Conservation (phyloP, 2,797 vertebrate species). For the Microchirus variegatus region DNA sequence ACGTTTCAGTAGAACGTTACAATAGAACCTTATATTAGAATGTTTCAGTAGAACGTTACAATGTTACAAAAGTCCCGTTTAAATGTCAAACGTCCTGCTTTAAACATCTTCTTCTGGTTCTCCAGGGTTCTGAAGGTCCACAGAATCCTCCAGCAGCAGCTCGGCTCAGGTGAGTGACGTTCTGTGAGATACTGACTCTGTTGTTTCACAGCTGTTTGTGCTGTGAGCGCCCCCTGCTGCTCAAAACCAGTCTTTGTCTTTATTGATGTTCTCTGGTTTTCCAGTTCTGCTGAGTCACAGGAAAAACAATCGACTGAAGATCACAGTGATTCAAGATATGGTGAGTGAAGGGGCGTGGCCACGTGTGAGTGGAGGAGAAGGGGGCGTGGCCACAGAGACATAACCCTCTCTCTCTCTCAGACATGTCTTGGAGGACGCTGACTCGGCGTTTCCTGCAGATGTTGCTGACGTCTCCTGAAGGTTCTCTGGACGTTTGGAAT, state of each 20-base stretch:
- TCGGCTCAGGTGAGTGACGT: neutral
- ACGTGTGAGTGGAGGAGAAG: neutral
- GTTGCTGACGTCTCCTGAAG: slow-evolving; percentile 80
- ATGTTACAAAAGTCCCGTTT: too few species aligned
- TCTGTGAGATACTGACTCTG: too few species aligned
- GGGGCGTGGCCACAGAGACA: too few species aligned
- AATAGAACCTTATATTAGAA: too few species aligned
- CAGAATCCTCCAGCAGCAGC: neutral
- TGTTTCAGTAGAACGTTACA: too few species aligned
- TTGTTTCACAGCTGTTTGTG: too few species aligned
- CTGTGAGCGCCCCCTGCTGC: too few species aligned
- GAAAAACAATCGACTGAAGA: neutral
- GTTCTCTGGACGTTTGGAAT: slow-evolving; percentile 87
- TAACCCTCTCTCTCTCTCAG: slow-evolving; percentile 49
- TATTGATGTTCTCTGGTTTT: neutral
- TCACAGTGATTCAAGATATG: too few species aligned
- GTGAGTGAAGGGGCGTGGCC: too few species aligned
- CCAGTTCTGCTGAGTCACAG: neutral
- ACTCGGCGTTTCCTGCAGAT: slow-evolving; percentile 89
- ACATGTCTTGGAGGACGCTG: slow-evolving; percentile 83
- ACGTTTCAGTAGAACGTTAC: too few species aligned
- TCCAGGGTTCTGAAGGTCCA: neutral
- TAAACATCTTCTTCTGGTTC: neutral
- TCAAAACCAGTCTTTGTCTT: too few species aligned
- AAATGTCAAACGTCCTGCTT: too few species aligned